phyloP scores from a whole-genome alignment of 2,888 invertebrate species.

The Rosalia funebris region DNA sequence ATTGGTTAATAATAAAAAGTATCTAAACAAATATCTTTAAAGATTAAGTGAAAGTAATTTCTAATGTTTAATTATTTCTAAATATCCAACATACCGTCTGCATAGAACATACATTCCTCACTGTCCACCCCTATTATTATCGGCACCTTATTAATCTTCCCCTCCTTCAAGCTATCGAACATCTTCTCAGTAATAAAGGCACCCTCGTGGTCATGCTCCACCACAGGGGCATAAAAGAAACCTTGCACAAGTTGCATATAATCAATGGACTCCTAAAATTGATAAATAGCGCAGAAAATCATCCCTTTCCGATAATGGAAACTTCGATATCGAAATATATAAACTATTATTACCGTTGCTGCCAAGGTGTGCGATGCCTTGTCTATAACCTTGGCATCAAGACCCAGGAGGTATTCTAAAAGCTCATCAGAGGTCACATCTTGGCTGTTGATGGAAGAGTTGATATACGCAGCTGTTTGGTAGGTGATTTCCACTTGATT shows the following conservation, averaged over 20 bases:
- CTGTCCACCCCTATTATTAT: slow-evolving; percentile 42
- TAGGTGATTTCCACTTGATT: slow-evolving; percentile 45
- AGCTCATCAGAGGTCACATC: slow-evolving; percentile 26
- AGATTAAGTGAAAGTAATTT: too few relatives aligned
- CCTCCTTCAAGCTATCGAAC: slow-evolving; percentile 32
- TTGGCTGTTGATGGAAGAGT: slow-evolving; percentile 15
- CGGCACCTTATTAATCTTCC: slow-evolving; percentile 35
- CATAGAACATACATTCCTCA: slow-evolving; percentile 32
- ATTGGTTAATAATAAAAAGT: too few relatives aligned
- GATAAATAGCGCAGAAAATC: background rate
- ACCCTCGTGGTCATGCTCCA: slow-evolving; percentile 38
- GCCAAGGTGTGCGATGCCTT: background rate
- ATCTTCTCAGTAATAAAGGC: slow-evolving; percentile 38
- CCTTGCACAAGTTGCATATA: slow-evolving; percentile 32
- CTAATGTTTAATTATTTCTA: background rate
- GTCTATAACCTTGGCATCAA: background rate
- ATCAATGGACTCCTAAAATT: slow-evolving; percentile 22
- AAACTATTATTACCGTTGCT: slow-evolving; percentile 5
- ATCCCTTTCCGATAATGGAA: background rate
- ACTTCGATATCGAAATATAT: too few relatives aligned
- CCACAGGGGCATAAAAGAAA: slow-evolving; percentile 34
- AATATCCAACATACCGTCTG: background rate
- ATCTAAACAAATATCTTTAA: too few relatives aligned
- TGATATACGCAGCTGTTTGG: slow-evolving; percentile 28
- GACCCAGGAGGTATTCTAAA: slow-evolving; percentile 25